Base-by-base conservation (phyloP, 2,888 invertebrate genomes). In the Drosophila sordidapex region DNA sequence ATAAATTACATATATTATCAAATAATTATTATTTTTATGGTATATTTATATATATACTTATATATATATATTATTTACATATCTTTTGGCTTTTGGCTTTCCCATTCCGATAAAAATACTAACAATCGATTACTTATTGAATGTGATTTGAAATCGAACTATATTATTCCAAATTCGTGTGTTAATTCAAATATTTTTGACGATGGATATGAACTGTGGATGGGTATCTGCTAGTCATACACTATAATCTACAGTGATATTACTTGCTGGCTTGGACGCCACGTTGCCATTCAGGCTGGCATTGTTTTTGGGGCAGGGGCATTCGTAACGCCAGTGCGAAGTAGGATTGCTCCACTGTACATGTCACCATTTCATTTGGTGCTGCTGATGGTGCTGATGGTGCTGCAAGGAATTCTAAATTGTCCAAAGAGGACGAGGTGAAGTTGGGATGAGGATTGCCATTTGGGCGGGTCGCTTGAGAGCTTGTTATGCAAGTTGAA, bases 351-450 rank as follows among this genome's bases (percentile, higher is more conserved):
- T 67, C 54, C 56, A 57, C 29, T 25, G 81, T 74, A 78, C 87
- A 85, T 85, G 84, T 84, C 89, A 89, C 77, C 84, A 85, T 87
- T 89, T 76, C 71, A 76, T 86, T 82, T 84, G 74, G 61, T 43
- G 43, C 21, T 21, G 5, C 43, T 11, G 11, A 10, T 40, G n/a
- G 3, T 21, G 10, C n/a, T 38, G n/a, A n/a, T 18, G 11, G 10
- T 21, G 43, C 21, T 72, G 58, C 69, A 63, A 87, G 80, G 79
- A 85, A 85, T 89, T 74, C 61, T 48, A 76, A 83, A 81, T 76
- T 81, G 70, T 60, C 71, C 38, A 64, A 51, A 33, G 59, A 40
- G 15, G 40, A 46, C 2, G 49, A 7, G 3, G 2, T 33, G 21
- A 27, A 31, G 25, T 8, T 25, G 11, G 35, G n/a, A 8, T 13